These are phyloP conservation scores for Cebidichthys violaceus DNA, from an alignment of 2,113 vertebrate species.

Conservation along the genomic window DNA sequence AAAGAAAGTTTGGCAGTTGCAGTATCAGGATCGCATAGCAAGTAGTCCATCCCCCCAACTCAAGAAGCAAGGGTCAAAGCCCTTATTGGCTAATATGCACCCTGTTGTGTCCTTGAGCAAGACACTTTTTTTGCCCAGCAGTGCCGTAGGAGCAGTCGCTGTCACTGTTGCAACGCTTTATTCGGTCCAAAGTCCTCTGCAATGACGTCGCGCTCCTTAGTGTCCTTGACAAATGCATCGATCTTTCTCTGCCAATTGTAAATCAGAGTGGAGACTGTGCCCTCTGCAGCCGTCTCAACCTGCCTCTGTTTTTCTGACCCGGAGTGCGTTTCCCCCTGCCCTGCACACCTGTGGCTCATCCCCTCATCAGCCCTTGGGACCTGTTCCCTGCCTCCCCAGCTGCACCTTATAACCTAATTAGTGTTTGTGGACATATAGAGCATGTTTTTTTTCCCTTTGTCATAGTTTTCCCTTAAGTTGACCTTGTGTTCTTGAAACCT, in stretches of 20 bases:
- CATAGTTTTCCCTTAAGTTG: neutral
- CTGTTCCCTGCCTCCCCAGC: constrained; percentile 25
- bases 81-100: constrained; percentile 30
- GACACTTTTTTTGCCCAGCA: neutral
- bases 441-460: neutral
- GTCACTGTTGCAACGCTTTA: neutral
- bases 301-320: constrained; percentile 27
- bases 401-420: constrained; percentile 33
- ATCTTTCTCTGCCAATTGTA: constrained; percentile 31
- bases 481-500: neutral
- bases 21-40: neutral
- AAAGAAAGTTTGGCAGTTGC: constrained; percentile 5
- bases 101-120: constrained; percentile 36
- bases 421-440: neutral
- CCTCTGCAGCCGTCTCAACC: neutral
- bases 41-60: neutral
- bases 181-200: neutral
- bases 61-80: constrained; percentile 10
- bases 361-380: constrained; percentile 17
- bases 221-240: constrained; percentile 27
- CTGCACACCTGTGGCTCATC: constrained; percentile 27
- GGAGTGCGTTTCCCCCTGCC: neutral
- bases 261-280: constrained; percentile 21
- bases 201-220: neutral
- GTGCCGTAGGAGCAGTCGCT: neutral